These are phyloP conservation scores for Gambusia affinis DNA, from an alignment of 2,113 vertebrate genomes.

Conservation along the genomic window DNA sequence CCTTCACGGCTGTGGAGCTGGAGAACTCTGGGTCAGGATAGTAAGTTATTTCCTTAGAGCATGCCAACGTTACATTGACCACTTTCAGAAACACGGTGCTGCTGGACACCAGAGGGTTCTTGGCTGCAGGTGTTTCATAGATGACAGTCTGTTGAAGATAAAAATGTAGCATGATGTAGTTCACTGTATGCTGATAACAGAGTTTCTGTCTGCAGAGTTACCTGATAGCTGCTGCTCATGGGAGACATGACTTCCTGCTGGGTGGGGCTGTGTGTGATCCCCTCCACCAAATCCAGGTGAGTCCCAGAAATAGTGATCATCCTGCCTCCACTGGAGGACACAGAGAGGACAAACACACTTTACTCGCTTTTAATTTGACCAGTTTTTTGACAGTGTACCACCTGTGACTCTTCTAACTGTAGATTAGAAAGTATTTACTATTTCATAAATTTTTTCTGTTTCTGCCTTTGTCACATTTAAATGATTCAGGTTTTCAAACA, in stretches of 20 bases:
- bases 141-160: slow-evolving; percentile 42
- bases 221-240: slow-evolving; percentile 2
- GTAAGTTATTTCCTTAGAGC: slow-evolving; percentile 50
- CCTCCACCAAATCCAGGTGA: slow-evolving; percentile 85
- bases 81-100: slow-evolving; percentile 50
- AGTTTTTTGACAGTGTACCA: not conserved
- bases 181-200: no score
- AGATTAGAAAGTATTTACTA: not conserved
- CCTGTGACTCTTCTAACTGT: not conserved
- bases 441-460: not conserved
- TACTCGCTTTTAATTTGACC: no score
- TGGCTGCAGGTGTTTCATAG: slow-evolving; percentile 43
- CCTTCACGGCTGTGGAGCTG: slow-evolving; percentile 43
- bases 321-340: slow-evolving; percentile 85
- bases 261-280: slow-evolving; percentile 29
- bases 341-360: slow-evolving; percentile 1
- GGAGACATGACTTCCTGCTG: not conserved
- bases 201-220: slow-evolving; percentile 22
- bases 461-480: not conserved
- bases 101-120: not conserved
- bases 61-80: slow-evolving; percentile 58
- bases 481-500: no score
- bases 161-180: no score
- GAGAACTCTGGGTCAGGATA: slow-evolving; percentile 74
- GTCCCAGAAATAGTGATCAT: slow-evolving; percentile 80